phyloP scores from a whole-genome alignment of 2,888 invertebrate genomes.

The Xestoiulus laeticollis region DNA sequence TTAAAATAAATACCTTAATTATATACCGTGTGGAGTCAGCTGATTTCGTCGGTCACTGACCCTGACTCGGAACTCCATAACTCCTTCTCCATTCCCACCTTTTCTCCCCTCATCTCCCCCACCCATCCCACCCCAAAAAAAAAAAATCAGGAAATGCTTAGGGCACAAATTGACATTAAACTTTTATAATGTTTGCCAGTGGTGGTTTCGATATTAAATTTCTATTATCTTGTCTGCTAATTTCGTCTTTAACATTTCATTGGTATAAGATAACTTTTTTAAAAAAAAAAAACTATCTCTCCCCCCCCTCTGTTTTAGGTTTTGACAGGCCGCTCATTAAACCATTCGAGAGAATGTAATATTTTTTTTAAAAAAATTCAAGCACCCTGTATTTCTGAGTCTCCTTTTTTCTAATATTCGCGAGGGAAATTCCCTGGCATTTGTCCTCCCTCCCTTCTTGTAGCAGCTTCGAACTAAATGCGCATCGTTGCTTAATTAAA shows the following conservation, averaged over 20 bases:
- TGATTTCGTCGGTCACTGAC: slow-evolving; percentile 32
- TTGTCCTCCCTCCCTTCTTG: slow-evolving; percentile 27
- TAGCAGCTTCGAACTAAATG: slow-evolving; percentile 1
- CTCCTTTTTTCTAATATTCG: neutral
- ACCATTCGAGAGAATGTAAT: neutral
- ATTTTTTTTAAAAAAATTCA: too few species aligned
- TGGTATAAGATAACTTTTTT: neutral
- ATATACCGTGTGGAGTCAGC: slow-evolving; percentile 4
- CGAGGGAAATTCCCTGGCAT: neutral
- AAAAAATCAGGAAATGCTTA: slow-evolving; percentile 23
- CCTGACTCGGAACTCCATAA: slow-evolving; percentile 11
- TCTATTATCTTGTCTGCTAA: slow-evolving; percentile 34
- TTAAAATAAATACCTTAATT: slow-evolving; percentile 41
- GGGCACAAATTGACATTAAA: slow-evolving; percentile 29
- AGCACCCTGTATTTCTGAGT: neutral
- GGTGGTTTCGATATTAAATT: slow-evolving; percentile 36
- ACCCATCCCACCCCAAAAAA: too few species aligned
- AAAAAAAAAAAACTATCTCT: neutral
- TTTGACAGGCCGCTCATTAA: neutral
- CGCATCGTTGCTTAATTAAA: slow-evolving; percentile 48
- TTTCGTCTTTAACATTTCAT: neutral
- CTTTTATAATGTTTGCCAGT: neutral
- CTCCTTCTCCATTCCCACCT: slow-evolving; percentile 36
- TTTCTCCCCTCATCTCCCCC: neutral
- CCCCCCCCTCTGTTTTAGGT: neutral